Evolutionary conservation across 1,140 invertebrate genomes (phyloP).

Genomic region (Bombus balteatus): DNA sequence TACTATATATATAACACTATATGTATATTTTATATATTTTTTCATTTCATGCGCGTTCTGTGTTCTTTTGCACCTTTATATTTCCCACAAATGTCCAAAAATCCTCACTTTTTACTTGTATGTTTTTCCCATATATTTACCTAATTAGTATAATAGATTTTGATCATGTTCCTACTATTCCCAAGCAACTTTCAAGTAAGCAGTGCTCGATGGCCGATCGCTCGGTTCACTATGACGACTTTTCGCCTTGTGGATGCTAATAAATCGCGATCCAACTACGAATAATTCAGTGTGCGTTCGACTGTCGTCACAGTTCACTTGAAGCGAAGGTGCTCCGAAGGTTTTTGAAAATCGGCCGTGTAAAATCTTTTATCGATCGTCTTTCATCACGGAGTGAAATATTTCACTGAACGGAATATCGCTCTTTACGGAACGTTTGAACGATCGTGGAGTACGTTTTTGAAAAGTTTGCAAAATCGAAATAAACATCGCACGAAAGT

Average conservation of each 20-base stretch:
- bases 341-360: background rate
- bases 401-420: background rate
- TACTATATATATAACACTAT: too few relatives aligned
- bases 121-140: too few relatives aligned
- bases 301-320: conserved; percentile 15
- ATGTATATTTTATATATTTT: too few relatives aligned
- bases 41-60: too few relatives aligned
- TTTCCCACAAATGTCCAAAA: too few relatives aligned
- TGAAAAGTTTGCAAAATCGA: too few relatives aligned
- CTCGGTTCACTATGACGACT: background rate
- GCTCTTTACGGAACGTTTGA: background rate
- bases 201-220: background rate
- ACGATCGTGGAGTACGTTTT: background rate
- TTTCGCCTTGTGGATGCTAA: conserved; percentile 12
- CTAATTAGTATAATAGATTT: background rate
- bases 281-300: conserved; percentile 23
- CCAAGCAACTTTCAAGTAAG: background rate
- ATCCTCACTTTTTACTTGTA: too few relatives aligned
- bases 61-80: too few relatives aligned
- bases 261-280: conserved; percentile 18
- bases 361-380: background rate
- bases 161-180: background rate
- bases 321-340: conserved; percentile 9
- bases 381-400: background rate
- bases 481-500: background rate